Conservation (phyloP, 1,140 invertebrate species). For the Drosophila paulistorum region DNA sequence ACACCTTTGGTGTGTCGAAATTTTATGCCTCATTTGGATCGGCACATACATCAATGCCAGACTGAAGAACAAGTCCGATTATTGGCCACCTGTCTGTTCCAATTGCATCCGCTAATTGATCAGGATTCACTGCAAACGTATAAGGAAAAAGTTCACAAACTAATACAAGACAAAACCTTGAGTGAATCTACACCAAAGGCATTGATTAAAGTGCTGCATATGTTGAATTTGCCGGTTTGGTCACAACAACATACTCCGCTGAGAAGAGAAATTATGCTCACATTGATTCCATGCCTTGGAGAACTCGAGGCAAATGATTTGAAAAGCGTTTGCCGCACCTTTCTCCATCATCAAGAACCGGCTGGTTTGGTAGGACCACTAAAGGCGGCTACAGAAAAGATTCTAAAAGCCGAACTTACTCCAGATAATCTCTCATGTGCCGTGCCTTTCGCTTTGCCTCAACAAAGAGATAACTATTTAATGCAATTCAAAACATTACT, state of each 20-base stretch:
- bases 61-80: constrained; percentile 62
- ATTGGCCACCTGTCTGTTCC: constrained; percentile 72
- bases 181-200: constrained; percentile 49
- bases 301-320: constrained; percentile 55
- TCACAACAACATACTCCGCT: constrained; percentile 56
- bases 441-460: constrained; percentile 71
- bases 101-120: constrained; percentile 61
- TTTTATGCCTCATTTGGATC: constrained; percentile 59
- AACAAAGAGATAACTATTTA: constrained; percentile 71
- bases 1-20: constrained; percentile 61
- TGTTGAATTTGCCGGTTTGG: constrained; percentile 71
- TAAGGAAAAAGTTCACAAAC: constrained; percentile 46
- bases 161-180: constrained; percentile 45
- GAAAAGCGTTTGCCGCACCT: constrained; percentile 59
- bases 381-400: constrained; percentile 38
- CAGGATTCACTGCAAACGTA: constrained; percentile 40
- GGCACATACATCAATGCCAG: constrained; percentile 48
- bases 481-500: constrained; percentile 71
- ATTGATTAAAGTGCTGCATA: constrained; percentile 68
- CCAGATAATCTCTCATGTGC: constrained; percentile 63
- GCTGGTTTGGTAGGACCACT: constrained; percentile 50
- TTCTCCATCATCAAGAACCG: constrained; percentile 75
- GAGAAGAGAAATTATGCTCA: constrained; percentile 57
- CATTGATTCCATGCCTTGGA: constrained; percentile 31
- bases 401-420: constrained; percentile 42